Conservation (phyloP, 37 sponge, comb jelly and placozoan species). For the Axinella damicornis region DNA sequence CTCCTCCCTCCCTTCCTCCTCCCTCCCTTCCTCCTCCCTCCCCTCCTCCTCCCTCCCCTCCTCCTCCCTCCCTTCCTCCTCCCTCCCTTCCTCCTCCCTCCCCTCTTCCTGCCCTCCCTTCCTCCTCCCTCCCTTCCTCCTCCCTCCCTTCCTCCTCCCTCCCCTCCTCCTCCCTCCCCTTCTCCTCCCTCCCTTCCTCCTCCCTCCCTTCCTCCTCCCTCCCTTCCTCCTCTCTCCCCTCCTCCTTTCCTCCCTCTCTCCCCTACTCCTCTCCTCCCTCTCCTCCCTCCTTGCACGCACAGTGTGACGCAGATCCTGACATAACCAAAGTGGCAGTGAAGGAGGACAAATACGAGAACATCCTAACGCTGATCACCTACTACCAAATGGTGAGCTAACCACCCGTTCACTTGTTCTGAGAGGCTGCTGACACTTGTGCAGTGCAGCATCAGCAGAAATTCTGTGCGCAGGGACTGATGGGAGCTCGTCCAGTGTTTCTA, state of each 20-base stretch:
- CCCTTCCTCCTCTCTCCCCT: neutral
- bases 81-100: neutral
- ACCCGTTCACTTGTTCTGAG: no score
- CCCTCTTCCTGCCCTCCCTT: neutral
- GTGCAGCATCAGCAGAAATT: no score
- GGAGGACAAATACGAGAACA: slow-evolving; percentile 82
- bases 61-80: no score
- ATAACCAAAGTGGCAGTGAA: slow-evolving; percentile 56
- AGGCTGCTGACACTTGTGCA: no score
- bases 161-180: neutral
- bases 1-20: neutral
- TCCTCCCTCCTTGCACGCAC: neutral
- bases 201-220: neutral
- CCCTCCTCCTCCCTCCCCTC: neutral
- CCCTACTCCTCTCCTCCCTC: neutral
- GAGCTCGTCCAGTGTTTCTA: no score
- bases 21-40: neutral
- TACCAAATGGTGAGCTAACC: slow-evolving; percentile 85
- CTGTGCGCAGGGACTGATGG: no score
- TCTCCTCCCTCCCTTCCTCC: slow-evolving; percentile 5
- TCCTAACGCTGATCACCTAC: slow-evolving; percentile 75
- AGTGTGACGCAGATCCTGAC: slow-evolving; percentile 88
- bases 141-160: neutral
- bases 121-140: neutral
- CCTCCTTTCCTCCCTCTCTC: neutral